Evolutionary conservation across 2,797 vertebrate species (phyloP).

Genomic region (Danio kyathit): DNA sequence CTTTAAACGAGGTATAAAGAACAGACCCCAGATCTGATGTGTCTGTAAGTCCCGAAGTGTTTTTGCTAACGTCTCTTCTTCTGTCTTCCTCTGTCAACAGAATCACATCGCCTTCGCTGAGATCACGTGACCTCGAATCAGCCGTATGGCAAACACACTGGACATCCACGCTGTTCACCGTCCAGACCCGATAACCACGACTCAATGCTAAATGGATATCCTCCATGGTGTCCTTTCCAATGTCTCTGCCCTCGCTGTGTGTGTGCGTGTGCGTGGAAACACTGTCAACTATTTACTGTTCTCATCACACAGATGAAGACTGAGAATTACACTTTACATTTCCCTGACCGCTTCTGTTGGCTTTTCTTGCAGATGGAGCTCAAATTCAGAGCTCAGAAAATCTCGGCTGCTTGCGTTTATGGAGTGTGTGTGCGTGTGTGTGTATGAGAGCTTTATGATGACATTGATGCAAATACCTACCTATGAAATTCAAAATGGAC

Average conservation of each 20-base stretch:
- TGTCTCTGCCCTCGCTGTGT: slow-evolving; percentile 51
- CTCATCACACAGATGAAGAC: slow-evolving; percentile 1
- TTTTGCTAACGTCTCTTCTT: slow-evolving; percentile 45
- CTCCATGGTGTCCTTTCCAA: slow-evolving; percentile 55
- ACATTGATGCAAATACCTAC: slow-evolving; percentile 6
- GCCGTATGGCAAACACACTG: slow-evolving; percentile 90
- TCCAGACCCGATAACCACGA: slow-evolving; percentile 84
- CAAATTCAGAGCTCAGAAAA: slow-evolving; percentile 47
- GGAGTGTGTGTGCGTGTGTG: slow-evolving; percentile 14
- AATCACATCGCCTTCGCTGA: slow-evolving; percentile 99
- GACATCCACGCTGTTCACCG: slow-evolving; percentile 93
- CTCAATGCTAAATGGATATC: slow-evolving; percentile 68
- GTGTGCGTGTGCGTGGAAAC: slow-evolving; percentile 34
- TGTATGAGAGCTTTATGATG: slow-evolving; percentile 21
- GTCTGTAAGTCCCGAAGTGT: not conserved
- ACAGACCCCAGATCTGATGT: not conserved
- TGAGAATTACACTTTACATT: slow-evolving; percentile 53
- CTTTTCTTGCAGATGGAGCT: slow-evolving; percentile 34
- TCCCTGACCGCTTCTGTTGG: slow-evolving; percentile 54
- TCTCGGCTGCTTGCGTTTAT: slow-evolving; percentile 41
- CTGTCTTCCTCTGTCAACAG: slow-evolving; percentile 72
- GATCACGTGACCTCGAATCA: slow-evolving; percentile 98
- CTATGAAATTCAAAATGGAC: slow-evolving; percentile 28
- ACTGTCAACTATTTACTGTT: slow-evolving; percentile 52
- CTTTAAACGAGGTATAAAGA: too few relatives aligned